phyloP scores from a whole-genome alignment of 1,140 invertebrate species.

The Bombyx mori region ASM3026992v2 NC_085116.1:14060501-14061000 shows the following conservation, averaged over 20 bases:
- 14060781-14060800: conserved; percentile 8
- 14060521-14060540: no score
- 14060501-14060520: no score
- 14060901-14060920: conserved; percentile 23
- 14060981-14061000: conserved; percentile 51
- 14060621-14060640: conserved; percentile 2
- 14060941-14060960: conserved; percentile 65
- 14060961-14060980: conserved; percentile 41
- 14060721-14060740: no score
- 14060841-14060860: conserved; percentile 14
- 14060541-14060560: no score
- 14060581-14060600: conserved; percentile 1
- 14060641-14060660: conserved; percentile 2
- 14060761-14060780: no score
- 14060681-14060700: no score
- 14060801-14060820: conserved; percentile 27
- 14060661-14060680: not conserved
- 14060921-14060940: conserved; percentile 58
- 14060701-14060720: no score
- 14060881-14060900: conserved; percentile 20
- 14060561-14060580: not conserved
- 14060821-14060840: conserved; percentile 21
- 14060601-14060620: conserved; percentile 2
- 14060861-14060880: conserved; percentile 8
- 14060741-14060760: no score